Evolutionary conservation across 1,140 invertebrate species (phyloP), one percentile per base, ranked within the genome.

Genomic region (Drosophila eugracilis): DNA sequence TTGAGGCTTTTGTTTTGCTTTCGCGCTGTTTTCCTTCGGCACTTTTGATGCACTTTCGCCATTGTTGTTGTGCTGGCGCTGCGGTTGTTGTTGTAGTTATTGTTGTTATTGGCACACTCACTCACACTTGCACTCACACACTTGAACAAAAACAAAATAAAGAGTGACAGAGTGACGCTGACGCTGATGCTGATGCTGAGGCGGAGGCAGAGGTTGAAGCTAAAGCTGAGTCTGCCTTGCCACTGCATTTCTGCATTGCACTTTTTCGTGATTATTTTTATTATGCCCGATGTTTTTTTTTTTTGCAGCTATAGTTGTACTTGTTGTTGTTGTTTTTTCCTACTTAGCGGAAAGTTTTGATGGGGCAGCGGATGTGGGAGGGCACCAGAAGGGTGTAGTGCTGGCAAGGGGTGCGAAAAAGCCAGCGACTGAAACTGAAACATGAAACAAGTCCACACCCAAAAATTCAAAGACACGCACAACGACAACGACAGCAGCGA

Each of bases 391-490:
- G 10, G 10, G 10, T 17, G 22, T 24, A 3, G 4, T 7, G 6
- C 30, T 24, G 15, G 54, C 36, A n/a, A 42, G 6, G 26, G 14
- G 49, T 44, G 59, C 47, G 44, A 14, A 24, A 34, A 12, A 47
- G 47, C 49, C 39, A 70, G 55, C 26, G 60, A 59, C 76, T 63
- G 54, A 80, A 58, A 67, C 65, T 85, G 77, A 80, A 85, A 86
- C 73, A 86, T 81, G 77, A 85, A 86, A 77, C 73, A 85, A 78
- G 81, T 86, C 81, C 81, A 85, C 81, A 85, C 81, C 81, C 81
- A 85, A 85, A 85, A 85, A 85, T 86, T 79, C 81, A 86, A 85
- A 85, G 81, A 77, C 77, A 85, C 81, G 81, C 76, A 85, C 80
- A 52, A 78, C 59, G 58, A 52, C 65, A 53, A 50, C 73, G 72